These are phyloP conservation scores for Procambarus virginalis DNA, from an alignment of 1,140 invertebrate species.

Conservation along the genomic window DNA sequence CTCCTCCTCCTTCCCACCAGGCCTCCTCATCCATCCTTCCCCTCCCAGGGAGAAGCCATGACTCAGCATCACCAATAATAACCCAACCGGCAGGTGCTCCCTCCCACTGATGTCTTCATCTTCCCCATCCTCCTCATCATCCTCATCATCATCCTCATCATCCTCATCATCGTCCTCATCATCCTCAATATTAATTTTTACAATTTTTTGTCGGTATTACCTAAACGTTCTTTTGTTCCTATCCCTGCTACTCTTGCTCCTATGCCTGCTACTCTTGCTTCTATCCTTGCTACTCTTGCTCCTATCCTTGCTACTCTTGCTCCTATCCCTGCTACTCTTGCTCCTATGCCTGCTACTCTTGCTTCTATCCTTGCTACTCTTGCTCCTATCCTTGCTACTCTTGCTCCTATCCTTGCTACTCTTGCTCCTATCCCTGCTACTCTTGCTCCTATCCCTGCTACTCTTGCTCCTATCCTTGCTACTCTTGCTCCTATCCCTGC, in stretches of 20 bases:
- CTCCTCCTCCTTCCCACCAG: not conserved
- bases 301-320: no score
- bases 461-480: no score
- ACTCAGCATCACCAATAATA: conserved; percentile 1
- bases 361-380: no score
- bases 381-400: no score
- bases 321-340: not conserved
- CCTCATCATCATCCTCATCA: not conserved
- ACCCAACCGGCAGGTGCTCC: not conserved
- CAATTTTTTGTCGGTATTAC: not conserved
- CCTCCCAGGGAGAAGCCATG: not conserved
- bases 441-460: no score
- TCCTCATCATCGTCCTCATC: not conserved
- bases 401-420: no score
- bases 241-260: not conserved
- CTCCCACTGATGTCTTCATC: conserved; percentile 24
- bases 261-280: not conserved
- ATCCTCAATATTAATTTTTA: not conserved
- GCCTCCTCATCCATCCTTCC: not conserved
- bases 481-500: no score
- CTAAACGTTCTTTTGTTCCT: not conserved
- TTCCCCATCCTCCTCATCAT: not conserved
- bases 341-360: not conserved
- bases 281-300: no score
- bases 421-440: no score